These are phyloP conservation scores for Dunckerocampus dactyliophorus DNA, from an alignment of 2,113 vertebrate genomes.

Conservation along the genomic window DNA sequence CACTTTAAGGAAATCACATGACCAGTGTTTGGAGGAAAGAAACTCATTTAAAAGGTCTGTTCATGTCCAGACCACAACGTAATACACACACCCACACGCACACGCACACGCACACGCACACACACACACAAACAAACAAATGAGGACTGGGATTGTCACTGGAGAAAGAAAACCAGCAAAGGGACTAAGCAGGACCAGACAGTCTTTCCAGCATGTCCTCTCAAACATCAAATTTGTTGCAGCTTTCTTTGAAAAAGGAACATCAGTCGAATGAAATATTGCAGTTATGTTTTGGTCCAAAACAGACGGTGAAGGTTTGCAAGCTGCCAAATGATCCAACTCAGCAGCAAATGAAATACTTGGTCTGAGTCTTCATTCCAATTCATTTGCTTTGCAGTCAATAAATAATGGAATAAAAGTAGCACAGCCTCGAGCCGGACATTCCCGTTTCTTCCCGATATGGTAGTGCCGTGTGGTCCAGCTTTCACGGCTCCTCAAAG, in stretches of 20 bases:
- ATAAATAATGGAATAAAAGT: not conserved
- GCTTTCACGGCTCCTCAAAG: slow-evolving; percentile 86
- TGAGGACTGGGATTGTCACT: slow-evolving; percentile 52
- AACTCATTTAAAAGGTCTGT: not conserved
- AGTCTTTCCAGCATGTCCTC: not conserved
- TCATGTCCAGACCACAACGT: slow-evolving; percentile 4
- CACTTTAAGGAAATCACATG: no score
- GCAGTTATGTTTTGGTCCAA: not conserved
- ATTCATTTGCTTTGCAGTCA: not conserved
- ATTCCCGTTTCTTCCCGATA: not conserved
- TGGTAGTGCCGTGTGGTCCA: not conserved
- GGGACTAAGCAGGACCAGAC: not conserved
- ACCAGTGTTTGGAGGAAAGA: not conserved
- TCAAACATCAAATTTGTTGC: not conserved
- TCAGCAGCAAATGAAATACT: not conserved
- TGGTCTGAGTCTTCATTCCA: not conserved
- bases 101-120: not conserved
- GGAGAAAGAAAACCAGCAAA: slow-evolving; percentile 1
- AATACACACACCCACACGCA: slow-evolving; percentile 16
- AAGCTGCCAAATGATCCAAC: slow-evolving; percentile 1
- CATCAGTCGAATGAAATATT: not conserved
- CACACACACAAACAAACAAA: slow-evolving; percentile 24
- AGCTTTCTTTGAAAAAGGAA: not conserved
- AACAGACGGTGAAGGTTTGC: not conserved
- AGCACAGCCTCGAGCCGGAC: not conserved